These are phyloP conservation scores for Eilema sororculum DNA, from an alignment of 2,888 invertebrate genomes.

Conservation along the genomic window DNA sequence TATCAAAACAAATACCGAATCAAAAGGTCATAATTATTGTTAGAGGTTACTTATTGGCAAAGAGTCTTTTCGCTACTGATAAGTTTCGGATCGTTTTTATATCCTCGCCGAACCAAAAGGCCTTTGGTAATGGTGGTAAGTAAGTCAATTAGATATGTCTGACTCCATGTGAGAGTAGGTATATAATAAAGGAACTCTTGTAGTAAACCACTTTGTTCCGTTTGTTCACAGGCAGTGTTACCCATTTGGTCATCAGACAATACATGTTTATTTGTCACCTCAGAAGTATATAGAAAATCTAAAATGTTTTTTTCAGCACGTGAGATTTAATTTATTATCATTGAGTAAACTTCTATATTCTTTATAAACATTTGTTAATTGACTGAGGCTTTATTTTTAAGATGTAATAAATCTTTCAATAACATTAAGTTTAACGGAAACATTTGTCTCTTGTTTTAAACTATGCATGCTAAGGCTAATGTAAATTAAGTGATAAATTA, in stretches of 20 bases:
- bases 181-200: background rate
- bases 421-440: background rate
- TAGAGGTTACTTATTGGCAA: no score
- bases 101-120: background rate
- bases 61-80: background rate
- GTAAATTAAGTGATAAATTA: conserved; percentile 1
- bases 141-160: background rate
- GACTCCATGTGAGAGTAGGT: background rate
- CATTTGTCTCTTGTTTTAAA: background rate
- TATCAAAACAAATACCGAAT: no score
- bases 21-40: no score
- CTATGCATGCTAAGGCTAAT: background rate
- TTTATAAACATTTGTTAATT: background rate
- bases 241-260: background rate
- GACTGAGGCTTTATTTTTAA: background rate
- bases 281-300: background rate
- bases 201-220: background rate
- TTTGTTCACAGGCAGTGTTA: background rate
- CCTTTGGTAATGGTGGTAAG: background rate
- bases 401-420: background rate
- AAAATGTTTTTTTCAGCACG: no score
- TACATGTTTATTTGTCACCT: background rate
- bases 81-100: background rate
- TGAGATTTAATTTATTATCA: background rate
- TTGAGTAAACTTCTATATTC: background rate